Conservation (phyloP, 2,797 vertebrate species). For the Babyrousa celebensis region DNA sequence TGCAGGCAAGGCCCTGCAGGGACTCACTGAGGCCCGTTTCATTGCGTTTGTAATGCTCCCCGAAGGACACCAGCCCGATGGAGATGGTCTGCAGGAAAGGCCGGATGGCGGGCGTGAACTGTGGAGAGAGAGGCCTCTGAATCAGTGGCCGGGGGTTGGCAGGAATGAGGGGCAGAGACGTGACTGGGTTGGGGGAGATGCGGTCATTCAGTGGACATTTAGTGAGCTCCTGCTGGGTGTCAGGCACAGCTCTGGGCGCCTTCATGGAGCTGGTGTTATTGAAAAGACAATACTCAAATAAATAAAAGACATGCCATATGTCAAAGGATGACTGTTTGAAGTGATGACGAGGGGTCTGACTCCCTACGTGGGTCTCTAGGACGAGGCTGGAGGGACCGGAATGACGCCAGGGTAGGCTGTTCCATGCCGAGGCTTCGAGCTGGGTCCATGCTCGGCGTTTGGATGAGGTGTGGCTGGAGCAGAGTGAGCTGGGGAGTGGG, state of each 20-base stretch:
- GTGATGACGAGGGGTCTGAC: background rate
- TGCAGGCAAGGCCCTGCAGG: background rate
- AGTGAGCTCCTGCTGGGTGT: background rate
- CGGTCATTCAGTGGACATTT: background rate
- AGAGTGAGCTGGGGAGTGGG: background rate
- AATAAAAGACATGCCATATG: background rate
- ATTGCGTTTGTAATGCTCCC: conserved; percentile 96
- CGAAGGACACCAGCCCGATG: conserved; percentile 96
- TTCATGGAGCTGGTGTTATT: background rate
- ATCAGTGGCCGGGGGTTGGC: background rate
- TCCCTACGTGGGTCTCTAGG: background rate
- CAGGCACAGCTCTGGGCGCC: background rate
- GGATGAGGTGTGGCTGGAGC: background rate
- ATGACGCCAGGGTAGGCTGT: background rate
- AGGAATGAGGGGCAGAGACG: background rate
- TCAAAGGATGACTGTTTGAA: background rate
- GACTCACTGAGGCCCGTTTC: conserved; percentile 95
- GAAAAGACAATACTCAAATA: background rate
- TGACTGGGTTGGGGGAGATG: background rate
- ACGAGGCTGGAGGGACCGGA: background rate
- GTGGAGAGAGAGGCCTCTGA: conserved; percentile 49
- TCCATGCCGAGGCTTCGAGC: background rate
- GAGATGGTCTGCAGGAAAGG: conserved; percentile 96
- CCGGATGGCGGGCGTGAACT: conserved; percentile 96
- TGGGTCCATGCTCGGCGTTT: background rate